Evolutionary conservation across 2,888 invertebrate genomes (phyloP).

Genomic region (Diarsia brunnea): DNA sequence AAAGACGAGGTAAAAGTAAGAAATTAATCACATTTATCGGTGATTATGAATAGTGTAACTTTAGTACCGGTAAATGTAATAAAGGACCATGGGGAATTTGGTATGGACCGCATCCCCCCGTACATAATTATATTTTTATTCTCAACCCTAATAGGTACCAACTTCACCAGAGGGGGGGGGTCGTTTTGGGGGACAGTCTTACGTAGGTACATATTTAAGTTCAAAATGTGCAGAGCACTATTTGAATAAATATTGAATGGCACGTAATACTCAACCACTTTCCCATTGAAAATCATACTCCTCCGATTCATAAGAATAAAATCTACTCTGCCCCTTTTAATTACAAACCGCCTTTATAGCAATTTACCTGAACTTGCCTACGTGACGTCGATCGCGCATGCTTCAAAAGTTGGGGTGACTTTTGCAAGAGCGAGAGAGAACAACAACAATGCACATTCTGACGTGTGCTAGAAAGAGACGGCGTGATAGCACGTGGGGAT

Average conservation of each 20-base stretch:
- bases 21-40: too few species aligned
- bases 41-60: too few species aligned
- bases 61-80: too few species aligned
- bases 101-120: too few species aligned
- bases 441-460: conserved; percentile 57
- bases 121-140: neutral
- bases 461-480: conserved; percentile 60
- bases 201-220: neutral
- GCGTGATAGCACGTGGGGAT: conserved; percentile 68
- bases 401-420: conserved; percentile 5
- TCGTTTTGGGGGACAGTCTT: neutral
- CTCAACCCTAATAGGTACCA: neutral
- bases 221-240: neutral
- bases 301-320: neutral
- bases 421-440: conserved; percentile 54
- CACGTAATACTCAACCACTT: neutral
- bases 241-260: neutral
- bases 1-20: too few species aligned
- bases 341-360: neutral
- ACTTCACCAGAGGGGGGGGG: too few species aligned
- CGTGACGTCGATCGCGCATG: conserved; percentile 54
- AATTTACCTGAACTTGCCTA: conserved; percentile 37
- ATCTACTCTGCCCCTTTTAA: neutral
- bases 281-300: neutral
- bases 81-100: too few species aligned